A percentile compares a stretch with the other conserved stretches of the same genome.
These are phyloP conservation scores for Epistrophe eligans DNA, from an alignment of 2,888 invertebrate species.

Conservation along the genomic window DNA sequence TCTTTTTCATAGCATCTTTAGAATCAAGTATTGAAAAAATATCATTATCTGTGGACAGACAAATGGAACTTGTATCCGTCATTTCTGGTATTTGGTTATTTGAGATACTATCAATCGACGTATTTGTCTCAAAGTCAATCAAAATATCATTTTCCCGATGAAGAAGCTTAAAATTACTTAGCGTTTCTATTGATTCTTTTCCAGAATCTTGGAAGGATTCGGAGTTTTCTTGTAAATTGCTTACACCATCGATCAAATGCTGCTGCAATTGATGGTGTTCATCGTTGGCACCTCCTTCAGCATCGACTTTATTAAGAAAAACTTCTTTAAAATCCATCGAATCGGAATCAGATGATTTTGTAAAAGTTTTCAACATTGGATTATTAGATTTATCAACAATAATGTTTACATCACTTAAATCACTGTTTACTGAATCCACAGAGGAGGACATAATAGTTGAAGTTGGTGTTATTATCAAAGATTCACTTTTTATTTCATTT, in stretches of 20 bases:
- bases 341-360: conserved; percentile 49
- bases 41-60: conserved; percentile 55
- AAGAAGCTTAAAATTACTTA: conserved; percentile 59
- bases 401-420: conserved; percentile 63
- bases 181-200: conserved; percentile 53
- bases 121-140: conserved; percentile 61
- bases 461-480: conserved; percentile 27
- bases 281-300: conserved; percentile 21
- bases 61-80: conserved; percentile 44
- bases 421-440: conserved; percentile 40
- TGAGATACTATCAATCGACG: conserved; percentile 42
- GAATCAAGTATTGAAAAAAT: conserved; percentile 38
- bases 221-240: conserved; percentile 44
- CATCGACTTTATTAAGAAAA: conserved; percentile 22
- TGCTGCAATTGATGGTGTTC: conserved; percentile 33
- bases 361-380: conserved; percentile 54
- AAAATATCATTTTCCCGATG: conserved; percentile 61
- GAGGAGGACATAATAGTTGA: conserved; percentile 25
- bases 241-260: conserved; percentile 26
- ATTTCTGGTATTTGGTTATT: conserved; percentile 28
- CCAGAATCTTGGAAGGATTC: conserved; percentile 37
- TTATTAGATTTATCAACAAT: conserved; percentile 54
- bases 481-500: conserved; percentile 61
- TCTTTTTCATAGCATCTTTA: conserved; percentile 48
- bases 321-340: conserved; percentile 57